Evolutionary conservation across 2,113 vertebrate species (phyloP).

Genomic region (Hydropotes inermis): DNA sequence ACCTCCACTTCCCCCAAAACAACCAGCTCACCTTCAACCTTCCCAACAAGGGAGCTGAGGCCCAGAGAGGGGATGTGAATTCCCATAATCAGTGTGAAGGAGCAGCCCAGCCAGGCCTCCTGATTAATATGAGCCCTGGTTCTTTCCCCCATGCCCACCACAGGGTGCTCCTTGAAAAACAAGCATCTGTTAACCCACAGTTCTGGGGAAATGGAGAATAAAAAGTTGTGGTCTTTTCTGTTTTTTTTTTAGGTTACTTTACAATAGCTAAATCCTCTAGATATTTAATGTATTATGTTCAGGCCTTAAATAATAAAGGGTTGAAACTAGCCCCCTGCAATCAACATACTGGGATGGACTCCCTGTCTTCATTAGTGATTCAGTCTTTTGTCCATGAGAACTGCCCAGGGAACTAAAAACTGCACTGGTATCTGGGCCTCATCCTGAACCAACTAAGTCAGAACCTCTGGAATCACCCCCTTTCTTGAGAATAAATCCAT

Average conservation of each 20-base stretch:
- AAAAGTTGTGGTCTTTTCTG: neutral
- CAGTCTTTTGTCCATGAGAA: neutral
- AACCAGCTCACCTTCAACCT: neutral
- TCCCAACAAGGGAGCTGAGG: neutral
- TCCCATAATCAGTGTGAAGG: neutral
- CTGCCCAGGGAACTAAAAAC: neutral
- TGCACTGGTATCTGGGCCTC: neutral
- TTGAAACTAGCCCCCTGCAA: neutral
- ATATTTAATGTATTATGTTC: neutral
- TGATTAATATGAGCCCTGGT: accelerated
- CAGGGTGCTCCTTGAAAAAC: neutral
- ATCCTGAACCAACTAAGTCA: neutral
- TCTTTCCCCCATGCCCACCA: neutral
- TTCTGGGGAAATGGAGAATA: neutral
- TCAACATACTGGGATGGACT: neutral
- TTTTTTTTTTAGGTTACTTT: neutral
- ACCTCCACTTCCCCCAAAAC: neutral
- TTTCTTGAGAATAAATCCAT: neutral
- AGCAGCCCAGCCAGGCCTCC: accelerated
- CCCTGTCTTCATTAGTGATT: neutral
- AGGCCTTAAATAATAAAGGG: neutral
- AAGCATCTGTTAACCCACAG: neutral
- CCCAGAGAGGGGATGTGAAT: neutral
- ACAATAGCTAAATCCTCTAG: neutral
- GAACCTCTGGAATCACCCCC: neutral